These are phyloP conservation scores for Daphoenositta chrysoptera DNA, from an alignment of 2,113 vertebrate genomes.

Conservation along the genomic window DNA sequence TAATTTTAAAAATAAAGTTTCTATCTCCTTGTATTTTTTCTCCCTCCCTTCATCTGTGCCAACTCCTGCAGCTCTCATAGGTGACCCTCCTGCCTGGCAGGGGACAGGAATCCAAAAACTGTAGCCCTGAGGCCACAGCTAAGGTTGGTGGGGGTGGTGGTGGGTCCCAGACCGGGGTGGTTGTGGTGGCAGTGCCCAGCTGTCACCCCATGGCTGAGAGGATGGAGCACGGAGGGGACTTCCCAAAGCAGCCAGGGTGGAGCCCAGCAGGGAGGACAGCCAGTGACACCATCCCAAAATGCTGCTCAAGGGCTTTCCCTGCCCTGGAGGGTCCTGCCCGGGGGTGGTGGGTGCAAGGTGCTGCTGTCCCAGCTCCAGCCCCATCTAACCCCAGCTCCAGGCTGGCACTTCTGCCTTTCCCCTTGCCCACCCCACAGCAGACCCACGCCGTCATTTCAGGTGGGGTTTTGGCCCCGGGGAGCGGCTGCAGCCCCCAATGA, in stretches of 20 bases:
- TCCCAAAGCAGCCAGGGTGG: background rate
- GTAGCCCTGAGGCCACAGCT: background rate
- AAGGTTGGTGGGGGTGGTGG: background rate
- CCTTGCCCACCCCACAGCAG: background rate
- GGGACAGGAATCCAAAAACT: background rate
- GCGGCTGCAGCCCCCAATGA: accelerated
- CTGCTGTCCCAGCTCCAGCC: background rate
- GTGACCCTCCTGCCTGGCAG: background rate
- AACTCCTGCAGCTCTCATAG: background rate
- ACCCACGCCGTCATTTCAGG: background rate
- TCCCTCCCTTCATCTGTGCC: background rate
- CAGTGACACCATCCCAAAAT: background rate
- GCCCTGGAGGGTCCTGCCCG: background rate
- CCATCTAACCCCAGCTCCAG: background rate
- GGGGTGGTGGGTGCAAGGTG: background rate
- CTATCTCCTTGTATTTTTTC: background rate
- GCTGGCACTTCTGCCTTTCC: background rate
- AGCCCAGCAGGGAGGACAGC: background rate
- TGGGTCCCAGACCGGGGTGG: accelerated
- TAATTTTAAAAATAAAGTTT: background rate
- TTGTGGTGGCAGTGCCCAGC: background rate
- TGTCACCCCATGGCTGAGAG: background rate
- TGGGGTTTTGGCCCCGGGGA: background rate
- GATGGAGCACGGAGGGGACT: accelerated
- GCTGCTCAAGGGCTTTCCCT: background rate